These are phyloP conservation scores for Miichthys miiuy DNA, from an alignment of 2,797 vertebrate genomes.

Conservation along the genomic window DNA sequence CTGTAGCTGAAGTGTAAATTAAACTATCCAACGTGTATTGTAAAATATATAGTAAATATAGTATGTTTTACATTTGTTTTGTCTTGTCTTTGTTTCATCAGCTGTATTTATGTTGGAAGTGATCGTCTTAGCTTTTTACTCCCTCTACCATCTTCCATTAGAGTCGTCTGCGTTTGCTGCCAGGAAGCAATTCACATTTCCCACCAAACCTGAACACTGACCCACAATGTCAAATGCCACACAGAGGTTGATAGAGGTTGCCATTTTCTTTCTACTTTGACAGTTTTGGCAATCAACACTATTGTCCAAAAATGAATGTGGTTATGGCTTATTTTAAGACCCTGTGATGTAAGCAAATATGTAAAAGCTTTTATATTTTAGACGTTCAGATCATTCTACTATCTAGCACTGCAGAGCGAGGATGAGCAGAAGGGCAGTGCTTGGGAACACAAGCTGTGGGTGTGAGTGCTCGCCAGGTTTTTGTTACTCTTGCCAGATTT, in stretches of 20 bases:
- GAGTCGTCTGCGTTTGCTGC: slow-evolving; percentile 4
- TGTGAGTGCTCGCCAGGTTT: background rate
- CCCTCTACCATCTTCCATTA: slow-evolving; percentile 30
- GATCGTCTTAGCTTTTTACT: slow-evolving; percentile 13
- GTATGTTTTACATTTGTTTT: background rate
- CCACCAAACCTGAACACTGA: slow-evolving; percentile 34
- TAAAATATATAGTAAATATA: background rate
- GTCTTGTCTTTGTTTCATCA: background rate
- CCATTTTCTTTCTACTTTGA: background rate
- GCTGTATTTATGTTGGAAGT: slow-evolving; percentile 5
- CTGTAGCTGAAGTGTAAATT: background rate
- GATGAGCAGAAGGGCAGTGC: background rate
- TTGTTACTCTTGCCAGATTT: background rate
- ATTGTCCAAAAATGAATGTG: slow-evolving; percentile 4
- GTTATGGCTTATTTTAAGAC: slow-evolving; percentile 23
- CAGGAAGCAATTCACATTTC: slow-evolving; percentile 37
- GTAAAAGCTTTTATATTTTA: background rate
- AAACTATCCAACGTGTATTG: background rate
- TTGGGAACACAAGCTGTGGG: background rate
- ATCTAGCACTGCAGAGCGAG: background rate
- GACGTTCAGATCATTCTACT: background rate
- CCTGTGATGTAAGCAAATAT: slow-evolving; percentile 3
- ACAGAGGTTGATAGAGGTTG: slow-evolving; percentile 13
- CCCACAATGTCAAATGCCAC: slow-evolving; percentile 16
- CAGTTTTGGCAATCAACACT: background rate